A percentile compares a stretch with the other conserved stretches of the same genome.
phyloP scores from a whole-genome alignment of 2,113 vertebrate genomes.

The Parus major region DNA sequence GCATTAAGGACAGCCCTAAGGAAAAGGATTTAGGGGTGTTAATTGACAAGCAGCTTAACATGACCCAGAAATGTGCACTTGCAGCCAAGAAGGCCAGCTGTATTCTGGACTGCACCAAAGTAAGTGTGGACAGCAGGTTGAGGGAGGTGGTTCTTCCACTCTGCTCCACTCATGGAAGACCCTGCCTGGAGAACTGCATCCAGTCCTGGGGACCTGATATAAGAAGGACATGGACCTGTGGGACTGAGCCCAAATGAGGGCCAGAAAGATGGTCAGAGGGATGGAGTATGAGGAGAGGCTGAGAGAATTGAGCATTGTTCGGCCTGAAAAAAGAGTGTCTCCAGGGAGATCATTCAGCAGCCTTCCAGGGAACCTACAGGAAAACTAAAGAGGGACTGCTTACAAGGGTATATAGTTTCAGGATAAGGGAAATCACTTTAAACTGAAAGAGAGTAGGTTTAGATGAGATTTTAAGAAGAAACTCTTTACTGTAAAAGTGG shows the following conservation, averaged over 20 bases:
- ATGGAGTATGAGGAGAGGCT: background rate
- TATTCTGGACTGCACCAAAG: background rate
- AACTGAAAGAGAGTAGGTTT: background rate
- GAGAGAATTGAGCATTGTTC: background rate
- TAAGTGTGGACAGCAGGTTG: fast-evolving
- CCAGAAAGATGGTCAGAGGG: background rate
- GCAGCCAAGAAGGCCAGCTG: background rate
- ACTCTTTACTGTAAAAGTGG: background rate
- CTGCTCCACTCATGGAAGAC: background rate
- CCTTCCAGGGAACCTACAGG: background rate
- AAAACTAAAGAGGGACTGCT: background rate
- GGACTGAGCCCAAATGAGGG: background rate
- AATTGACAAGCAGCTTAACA: background rate
- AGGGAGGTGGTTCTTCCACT: background rate
- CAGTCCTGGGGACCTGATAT: background rate
- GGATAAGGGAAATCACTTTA: background rate
- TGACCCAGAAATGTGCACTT: background rate
- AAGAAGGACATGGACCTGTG: background rate
- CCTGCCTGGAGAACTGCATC: background rate
- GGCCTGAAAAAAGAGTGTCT: background rate
- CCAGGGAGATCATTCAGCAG: fast-evolving
- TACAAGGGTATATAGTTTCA: background rate
- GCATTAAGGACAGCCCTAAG: background rate
- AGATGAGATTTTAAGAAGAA: background rate
- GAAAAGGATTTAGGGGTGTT: background rate